Evolutionary conservation across 2,888 invertebrate genomes (phyloP).

Genomic region (Dryadula phaetusa): DNA sequence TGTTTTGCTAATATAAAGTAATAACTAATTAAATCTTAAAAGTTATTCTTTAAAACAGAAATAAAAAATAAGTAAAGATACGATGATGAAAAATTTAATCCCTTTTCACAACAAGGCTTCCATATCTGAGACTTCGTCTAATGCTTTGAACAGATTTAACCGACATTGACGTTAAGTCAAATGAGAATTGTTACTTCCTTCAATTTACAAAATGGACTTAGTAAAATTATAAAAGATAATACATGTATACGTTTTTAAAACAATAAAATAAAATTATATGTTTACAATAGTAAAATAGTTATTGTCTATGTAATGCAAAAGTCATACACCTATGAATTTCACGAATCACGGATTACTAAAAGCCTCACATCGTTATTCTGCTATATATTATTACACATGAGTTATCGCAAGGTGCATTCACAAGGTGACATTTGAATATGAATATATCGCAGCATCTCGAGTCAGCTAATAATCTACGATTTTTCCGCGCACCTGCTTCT

Average conservation of each 20-base stretch:
- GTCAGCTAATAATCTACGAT: slow-evolving; percentile 76
- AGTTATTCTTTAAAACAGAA: slow-evolving; percentile 16
- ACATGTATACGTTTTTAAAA: neutral
- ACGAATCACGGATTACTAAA: slow-evolving; percentile 21
- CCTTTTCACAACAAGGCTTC: slow-evolving; percentile 58
- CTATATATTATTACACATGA: slow-evolving; percentile 57
- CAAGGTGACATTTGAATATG: slow-evolving; percentile 79
- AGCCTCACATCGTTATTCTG: slow-evolving; percentile 33
- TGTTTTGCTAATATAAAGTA: neutral
- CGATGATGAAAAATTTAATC: slow-evolving; percentile 61
- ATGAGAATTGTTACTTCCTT: slow-evolving; percentile 10
- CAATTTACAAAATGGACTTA: slow-evolving; percentile 5
- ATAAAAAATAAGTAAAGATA: slow-evolving; percentile 34
- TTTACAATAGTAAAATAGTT: neutral
- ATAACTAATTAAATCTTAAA: slow-evolving; percentile 18
- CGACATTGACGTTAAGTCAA: slow-evolving; percentile 31
- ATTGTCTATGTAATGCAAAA: neutral
- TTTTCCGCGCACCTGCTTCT: slow-evolving; percentile 76
- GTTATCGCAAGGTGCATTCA: slow-evolving; percentile 61
- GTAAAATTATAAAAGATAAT: neutral
- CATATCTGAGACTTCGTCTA: slow-evolving; percentile 47
- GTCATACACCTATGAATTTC: slow-evolving; percentile 23
- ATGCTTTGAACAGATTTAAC: slow-evolving; percentile 43
- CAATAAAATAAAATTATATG: neutral
- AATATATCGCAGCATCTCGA: slow-evolving; percentile 71